phyloP scores from a whole-genome alignment of 2,113 vertebrate species.

The Varanus komodoensis region DNA sequence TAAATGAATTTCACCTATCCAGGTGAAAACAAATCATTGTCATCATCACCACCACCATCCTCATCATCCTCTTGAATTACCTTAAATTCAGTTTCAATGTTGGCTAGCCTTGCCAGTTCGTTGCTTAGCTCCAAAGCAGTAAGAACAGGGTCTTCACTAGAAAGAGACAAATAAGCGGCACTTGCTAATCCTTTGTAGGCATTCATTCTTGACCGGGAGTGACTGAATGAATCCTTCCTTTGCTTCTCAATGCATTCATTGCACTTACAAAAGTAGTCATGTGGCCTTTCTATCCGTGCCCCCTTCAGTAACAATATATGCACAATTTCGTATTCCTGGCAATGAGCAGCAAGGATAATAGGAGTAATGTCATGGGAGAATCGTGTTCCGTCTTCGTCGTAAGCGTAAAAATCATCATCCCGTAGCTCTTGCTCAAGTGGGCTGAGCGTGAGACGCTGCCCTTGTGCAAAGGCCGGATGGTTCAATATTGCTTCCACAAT shows the following conservation, averaged over 20 bases:
- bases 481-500: slow-evolving; percentile 96
- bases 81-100: slow-evolving; percentile 99
- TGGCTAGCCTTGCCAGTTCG: slow-evolving; percentile 94
- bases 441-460: slow-evolving; percentile 88
- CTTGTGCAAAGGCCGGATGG: slow-evolving; percentile 90
- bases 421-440: slow-evolving; percentile 93
- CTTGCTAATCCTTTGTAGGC: slow-evolving; percentile 97
- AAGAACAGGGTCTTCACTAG: slow-evolving; percentile 95
- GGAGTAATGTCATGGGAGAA: slow-evolving; percentile 97
- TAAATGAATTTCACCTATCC: not conserved
- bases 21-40: slow-evolving; percentile 36
- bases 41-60: slow-evolving; percentile 4
- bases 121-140: slow-evolving; percentile 96
- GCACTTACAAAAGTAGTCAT: slow-evolving; percentile 98
- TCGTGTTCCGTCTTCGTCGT: slow-evolving; percentile 94
- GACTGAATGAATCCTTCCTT: slow-evolving; percentile 92
- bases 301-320: slow-evolving; percentile 94
- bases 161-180: slow-evolving; percentile 93
- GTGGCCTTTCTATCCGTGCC: slow-evolving; percentile 92
- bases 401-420: slow-evolving; percentile 95
- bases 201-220: slow-evolving; percentile 96
- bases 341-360: slow-evolving; percentile 93
- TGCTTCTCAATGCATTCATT: slow-evolving; percentile 90
- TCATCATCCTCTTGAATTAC: slow-evolving; percentile 74
- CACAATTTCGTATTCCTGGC: slow-evolving; percentile 97